Percentiles rank a stretch among this genome's conserved stretches.
Conservation (phyloP, 2,797 vertebrate genomes). For the Mycteria americana region DNA sequence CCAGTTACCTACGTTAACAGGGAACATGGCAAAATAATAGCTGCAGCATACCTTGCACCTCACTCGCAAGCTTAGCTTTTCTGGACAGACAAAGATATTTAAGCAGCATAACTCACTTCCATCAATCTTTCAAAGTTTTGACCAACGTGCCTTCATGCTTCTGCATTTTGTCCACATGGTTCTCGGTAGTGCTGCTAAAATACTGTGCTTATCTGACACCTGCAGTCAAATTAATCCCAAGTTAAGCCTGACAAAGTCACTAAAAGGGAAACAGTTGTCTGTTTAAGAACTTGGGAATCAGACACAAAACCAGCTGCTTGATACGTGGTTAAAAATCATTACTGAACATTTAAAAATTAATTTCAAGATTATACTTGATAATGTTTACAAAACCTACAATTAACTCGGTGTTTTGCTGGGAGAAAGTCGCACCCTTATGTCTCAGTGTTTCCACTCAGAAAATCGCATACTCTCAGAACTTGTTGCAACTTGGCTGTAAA, state of each 20-base stretch:
- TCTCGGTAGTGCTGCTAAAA: constrained; percentile 53
- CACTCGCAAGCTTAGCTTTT: constrained; percentile 18
- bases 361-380: constrained; percentile 42
- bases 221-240: constrained; percentile 74
- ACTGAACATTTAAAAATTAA: constrained; percentile 51
- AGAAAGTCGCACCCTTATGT: constrained; percentile 24
- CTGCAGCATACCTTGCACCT: not conserved
- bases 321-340: constrained; percentile 31
- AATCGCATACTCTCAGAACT: constrained; percentile 53
- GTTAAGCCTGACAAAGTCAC: constrained; percentile 67
- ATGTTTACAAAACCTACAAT: constrained; percentile 51
- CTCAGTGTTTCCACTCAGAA: constrained; percentile 38
- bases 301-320: constrained; percentile 59
- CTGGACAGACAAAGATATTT: constrained; percentile 63
- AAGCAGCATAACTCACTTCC: constrained; percentile 52
- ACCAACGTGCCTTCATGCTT: constrained; percentile 58
- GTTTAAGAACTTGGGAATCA: constrained; percentile 20
- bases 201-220: constrained; percentile 71
- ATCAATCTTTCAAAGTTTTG: constrained; percentile 66
- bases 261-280: constrained; percentile 67
- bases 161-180: constrained; percentile 46
- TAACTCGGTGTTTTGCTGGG: constrained; percentile 34
- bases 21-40: not conserved
- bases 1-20: not conserved
- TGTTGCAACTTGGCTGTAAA: constrained; percentile 72